Evolutionary conservation across 2,797 vertebrate genomes (phyloP), one percentile per base, ranked within the genome.

Genomic region (Sarcoramphus papa): DNA sequence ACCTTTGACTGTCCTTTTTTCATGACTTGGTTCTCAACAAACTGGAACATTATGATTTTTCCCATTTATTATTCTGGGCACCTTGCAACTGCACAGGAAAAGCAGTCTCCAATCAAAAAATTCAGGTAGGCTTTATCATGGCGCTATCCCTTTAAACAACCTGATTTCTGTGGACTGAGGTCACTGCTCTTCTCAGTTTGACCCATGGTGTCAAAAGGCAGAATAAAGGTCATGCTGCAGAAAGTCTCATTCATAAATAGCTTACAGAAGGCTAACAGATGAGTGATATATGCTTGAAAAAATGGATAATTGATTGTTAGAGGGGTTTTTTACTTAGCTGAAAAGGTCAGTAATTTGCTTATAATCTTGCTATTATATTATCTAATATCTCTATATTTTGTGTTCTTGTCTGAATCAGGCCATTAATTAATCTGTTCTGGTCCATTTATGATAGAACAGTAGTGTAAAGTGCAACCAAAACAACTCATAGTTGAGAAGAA

Each of bases 21-120:
- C 98, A 99, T 99, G 98, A 99, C 99, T 96, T 99, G 99, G 99
- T 99, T 99, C 98, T 99, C 99, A 98, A 99, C 99, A 98, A 99
- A 99, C 98, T 99, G 99, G 99, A 99, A 99, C 98, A 99, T 99
- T 98, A 98, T 99, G 98, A 99, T 99, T 98, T 99, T 99, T 86
- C 99, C 99, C 45, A 98, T 99, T 96, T 99, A 99, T 98, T 99
- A 99, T 97, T 99, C 99, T 4, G 99, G 99, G 87, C 99, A 99
- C 77, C 98, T 99, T 92, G 98, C 98, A 89, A 99, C 98, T 31
- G 99, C 99, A 11, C 98, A 99, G 94, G 99, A 99, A 95, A 99
- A 99, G 94, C 99, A 99, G 96, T 99, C 99, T 11, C 99, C 99
- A 91, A 99, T 99, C 93, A 99, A 99, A 98, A 99, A 99, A 98